Percentiles rank a stretch among this genome's conserved stretches.
Conservation (phyloP, 2,888 invertebrate genomes). For the Kuschelorhynchus macadamiae region DNA sequence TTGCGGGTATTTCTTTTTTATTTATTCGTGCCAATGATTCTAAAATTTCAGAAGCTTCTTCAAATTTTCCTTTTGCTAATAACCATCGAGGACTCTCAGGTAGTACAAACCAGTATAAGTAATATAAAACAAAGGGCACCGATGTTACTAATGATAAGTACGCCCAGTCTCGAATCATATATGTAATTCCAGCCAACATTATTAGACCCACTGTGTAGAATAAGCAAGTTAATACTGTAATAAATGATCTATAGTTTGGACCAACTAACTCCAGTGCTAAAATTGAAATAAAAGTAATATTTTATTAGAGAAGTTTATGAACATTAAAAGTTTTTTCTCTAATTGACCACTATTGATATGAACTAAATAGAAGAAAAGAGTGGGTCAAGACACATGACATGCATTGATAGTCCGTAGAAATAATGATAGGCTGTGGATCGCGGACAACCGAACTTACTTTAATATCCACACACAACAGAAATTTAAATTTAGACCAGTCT, state of each 20-base stretch:
- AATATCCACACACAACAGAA: no score
- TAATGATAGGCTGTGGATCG: no score
- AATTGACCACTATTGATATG: no score
- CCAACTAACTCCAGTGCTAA: constrained; percentile 92
- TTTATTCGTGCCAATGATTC: constrained; percentile 85
- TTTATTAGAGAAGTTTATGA: background rate
- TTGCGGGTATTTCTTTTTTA: constrained; percentile 80
- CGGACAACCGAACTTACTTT: no score
- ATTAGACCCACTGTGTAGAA: constrained; percentile 91
- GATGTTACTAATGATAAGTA: constrained; percentile 85
- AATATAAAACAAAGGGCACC: constrained; percentile 87
- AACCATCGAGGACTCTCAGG: constrained; percentile 95
- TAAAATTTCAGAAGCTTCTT: constrained; percentile 85
- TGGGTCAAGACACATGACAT: no score
- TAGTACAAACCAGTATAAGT: constrained; percentile 87
- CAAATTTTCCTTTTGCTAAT: constrained; percentile 81
- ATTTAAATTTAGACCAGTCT: no score
- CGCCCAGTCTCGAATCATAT: constrained; percentile 88
- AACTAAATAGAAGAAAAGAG: no score
- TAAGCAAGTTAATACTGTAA: constrained; percentile 92
- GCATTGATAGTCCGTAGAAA: no score
- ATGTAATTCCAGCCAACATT: constrained; percentile 87
- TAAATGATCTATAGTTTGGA: constrained; percentile 91
- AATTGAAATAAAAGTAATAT: constrained; percentile 59
- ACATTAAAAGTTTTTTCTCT: background rate